These are phyloP conservation scores for Xyrauchen texanus DNA, from an alignment of 2,113 vertebrate species.

Conservation along the genomic window DNA sequence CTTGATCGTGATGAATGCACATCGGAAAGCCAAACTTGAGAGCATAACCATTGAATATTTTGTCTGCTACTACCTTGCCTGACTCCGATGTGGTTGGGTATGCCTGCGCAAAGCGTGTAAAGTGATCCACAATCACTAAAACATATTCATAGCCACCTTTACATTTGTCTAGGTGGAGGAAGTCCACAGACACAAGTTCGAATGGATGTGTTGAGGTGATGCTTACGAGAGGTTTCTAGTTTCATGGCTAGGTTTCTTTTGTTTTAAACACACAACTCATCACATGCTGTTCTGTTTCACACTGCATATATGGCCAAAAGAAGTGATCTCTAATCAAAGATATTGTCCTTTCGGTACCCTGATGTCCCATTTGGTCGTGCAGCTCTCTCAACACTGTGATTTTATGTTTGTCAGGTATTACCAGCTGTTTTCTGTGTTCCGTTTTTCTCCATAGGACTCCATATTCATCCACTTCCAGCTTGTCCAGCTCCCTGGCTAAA, in stretches of 20 bases:
- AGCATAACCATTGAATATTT: neutral
- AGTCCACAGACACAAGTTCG: no score
- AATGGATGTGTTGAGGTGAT: neutral
- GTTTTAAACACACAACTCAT: neutral
- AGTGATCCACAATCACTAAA: constrained; percentile 8
- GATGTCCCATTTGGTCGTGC: no score
- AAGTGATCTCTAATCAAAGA: constrained; percentile 13
- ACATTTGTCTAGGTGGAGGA: neutral
- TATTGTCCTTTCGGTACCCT: no score
- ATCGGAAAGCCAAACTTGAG: neutral
- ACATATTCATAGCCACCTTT: constrained; percentile 11
- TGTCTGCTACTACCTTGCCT: neutral
- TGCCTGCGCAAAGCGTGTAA: neutral
- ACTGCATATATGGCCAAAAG: constrained; percentile 37
- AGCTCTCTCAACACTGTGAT: no score
- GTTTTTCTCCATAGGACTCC: no score
- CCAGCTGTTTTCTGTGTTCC: no score
- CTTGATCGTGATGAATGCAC: neutral
- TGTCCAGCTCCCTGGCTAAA: no score
- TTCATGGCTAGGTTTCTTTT: neutral
- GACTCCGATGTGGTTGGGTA: neutral
- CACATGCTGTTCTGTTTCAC: neutral
- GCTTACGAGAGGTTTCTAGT: neutral
- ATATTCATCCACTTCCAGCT: no score
- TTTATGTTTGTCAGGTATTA: no score